Conservation (phyloP, 2,797 vertebrate genomes). For the Phataginus tetradactyla region DNA sequence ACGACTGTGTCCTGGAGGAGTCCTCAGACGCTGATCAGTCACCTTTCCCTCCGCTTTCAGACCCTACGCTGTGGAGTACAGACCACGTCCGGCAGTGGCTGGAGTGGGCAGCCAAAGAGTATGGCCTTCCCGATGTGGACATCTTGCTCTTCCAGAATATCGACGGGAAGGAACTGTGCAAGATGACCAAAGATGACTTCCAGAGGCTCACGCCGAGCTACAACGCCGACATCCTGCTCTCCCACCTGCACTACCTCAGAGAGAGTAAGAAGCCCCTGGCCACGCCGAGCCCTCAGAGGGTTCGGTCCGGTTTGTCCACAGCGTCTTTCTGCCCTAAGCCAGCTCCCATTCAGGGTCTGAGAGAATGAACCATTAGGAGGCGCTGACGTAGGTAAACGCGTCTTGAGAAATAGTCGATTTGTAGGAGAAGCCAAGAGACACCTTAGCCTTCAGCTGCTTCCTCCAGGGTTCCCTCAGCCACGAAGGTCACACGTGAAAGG, state of each 20-base stretch:
- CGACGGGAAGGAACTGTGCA: constrained; percentile 93
- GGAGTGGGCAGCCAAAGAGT: constrained; percentile 94
- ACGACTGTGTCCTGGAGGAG: rapidly evolving
- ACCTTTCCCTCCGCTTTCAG: constrained; percentile 74
- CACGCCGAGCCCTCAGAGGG: too few species aligned
- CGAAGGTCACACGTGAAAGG: neutral
- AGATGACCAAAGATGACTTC: constrained; percentile 94
- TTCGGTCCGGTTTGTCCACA: neutral
- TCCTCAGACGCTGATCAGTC: neutral
- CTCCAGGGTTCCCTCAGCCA: neutral
- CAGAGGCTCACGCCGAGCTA: constrained; percentile 93
- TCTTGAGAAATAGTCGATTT: neutral
- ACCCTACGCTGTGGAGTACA: constrained; percentile 92
- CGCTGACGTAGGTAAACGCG: neutral
- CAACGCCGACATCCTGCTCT: constrained; percentile 93
- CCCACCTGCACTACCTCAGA: constrained; percentile 96
- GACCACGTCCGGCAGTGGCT: constrained; percentile 94
- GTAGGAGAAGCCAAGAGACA: neutral
- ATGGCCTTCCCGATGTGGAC: constrained; percentile 91
- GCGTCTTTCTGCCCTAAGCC: neutral
- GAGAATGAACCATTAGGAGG: too few species aligned
- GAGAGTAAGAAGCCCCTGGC: constrained; percentile 88
- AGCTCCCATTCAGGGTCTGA: neutral
- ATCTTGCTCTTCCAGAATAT: constrained; percentile 92
- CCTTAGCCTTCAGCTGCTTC: neutral